Evolutionary conservation across 2,797 vertebrate species (phyloP), one percentile per base, ranked within the genome.

Genomic region (Simalia tracyae): DNA sequence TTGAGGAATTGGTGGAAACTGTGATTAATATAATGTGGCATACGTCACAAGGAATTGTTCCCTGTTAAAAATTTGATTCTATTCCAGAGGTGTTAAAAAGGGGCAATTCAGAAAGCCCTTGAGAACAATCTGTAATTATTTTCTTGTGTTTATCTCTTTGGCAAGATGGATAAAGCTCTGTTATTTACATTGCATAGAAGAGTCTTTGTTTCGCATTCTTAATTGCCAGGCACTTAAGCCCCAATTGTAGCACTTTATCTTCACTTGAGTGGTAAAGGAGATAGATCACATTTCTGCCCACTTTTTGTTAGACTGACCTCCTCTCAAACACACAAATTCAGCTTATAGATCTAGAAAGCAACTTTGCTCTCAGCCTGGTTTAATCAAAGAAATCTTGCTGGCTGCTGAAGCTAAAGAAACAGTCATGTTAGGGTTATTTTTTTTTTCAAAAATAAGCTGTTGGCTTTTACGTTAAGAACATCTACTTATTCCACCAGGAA

Each of bases 161-260:
- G 94, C 93, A 96, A 88, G 93, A 89, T 90, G 92, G 87, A 86
- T 0, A 86, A 90, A 88, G 84, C 93, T 85, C 85, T 89, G 88
- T 81, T 93, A 93, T 88, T 96, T 89, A 86, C 90, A 61, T 93
- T 88, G 89, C 68, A 95, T 93, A 96, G 90, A 96, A 96, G 76
- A 0, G 0, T 46, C 68, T 95, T 94, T 94, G 92, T 95, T 95
- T 91, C 91, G 60, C 66, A 61, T 91, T 88, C 88, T 91, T 89
- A 89, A 36, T 46, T 93, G 94, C 94, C 91, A 92, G 90, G 61
- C 28, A 5, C 19, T 81, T 61, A 91, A 42, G 87, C 31, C 61
- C 92, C 93, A 91, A 56, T 91, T 85, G 5, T 26, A 4, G 68
- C 6, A 60, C 26, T 66, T 84, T 59, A 72, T 84, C 0, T 84